phyloP scores from a whole-genome alignment of 2,797 vertebrate genomes.

The Staurois parvus region DNA sequence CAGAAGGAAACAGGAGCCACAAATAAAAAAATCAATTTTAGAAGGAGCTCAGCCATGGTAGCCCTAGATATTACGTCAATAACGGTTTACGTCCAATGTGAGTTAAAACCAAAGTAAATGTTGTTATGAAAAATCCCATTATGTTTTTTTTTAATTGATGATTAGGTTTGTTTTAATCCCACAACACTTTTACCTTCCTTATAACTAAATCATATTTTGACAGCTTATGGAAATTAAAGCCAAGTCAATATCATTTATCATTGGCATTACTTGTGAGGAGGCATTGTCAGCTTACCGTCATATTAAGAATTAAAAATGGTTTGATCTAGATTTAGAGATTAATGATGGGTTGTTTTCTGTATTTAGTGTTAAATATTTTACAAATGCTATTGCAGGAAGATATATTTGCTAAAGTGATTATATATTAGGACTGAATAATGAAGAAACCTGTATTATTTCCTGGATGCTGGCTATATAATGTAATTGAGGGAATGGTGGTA shows the following conservation, averaged over 20 bases:
- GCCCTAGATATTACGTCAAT: no score
- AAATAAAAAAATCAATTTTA: no score
- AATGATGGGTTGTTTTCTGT: neutral
- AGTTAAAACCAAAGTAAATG: neutral
- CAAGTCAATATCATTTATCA: conserved; percentile 19
- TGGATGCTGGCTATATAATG: conserved; percentile 17
- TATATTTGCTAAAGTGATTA: conserved; percentile 41
- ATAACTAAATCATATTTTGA: neutral
- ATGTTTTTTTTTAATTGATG: neutral
- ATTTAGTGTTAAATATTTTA: neutral
- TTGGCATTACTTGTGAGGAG: neutral
- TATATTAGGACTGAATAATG: neutral
- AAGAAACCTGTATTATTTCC: neutral
- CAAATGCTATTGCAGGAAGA: conserved; percentile 7
- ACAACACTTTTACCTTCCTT: neutral
- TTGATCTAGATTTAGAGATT: neutral
- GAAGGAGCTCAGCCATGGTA: no score
- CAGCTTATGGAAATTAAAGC: conserved; percentile 1
- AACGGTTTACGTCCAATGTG: neutral
- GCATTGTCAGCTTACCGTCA: neutral
- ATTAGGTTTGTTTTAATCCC: conserved; percentile 15
- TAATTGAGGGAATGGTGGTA: neutral
- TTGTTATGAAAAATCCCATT: neutral
- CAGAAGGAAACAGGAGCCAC: no score
- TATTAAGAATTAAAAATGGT: neutral